phyloP scores from a whole-genome alignment of 2,113 vertebrate species.

The Dromaius novaehollandiae region DNA sequence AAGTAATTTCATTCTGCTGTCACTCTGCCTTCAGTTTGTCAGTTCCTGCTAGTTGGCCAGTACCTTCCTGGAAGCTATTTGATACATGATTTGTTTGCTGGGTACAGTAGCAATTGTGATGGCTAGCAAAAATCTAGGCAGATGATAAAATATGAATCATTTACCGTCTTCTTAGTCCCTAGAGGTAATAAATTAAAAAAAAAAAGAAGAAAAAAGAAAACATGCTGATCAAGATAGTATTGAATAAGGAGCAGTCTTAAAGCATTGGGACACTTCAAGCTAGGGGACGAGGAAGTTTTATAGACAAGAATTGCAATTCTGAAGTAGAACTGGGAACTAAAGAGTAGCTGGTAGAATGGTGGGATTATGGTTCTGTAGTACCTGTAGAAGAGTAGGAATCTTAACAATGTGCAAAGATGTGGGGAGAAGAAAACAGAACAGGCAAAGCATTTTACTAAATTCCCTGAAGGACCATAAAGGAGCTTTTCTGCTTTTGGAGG shows the following conservation, averaged over 20 bases:
- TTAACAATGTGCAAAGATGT: neutral
- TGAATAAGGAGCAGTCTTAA: too few species aligned
- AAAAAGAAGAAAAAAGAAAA: too few species aligned
- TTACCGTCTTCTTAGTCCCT: neutral
- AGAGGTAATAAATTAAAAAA: neutral
- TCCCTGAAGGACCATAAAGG: neutral
- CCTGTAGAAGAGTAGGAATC: neutral
- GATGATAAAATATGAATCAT: neutral
- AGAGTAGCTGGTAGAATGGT: neutral
- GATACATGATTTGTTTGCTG: neutral
- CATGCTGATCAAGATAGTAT: too few species aligned
- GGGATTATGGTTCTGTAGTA: neutral
- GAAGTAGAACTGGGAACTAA: neutral
- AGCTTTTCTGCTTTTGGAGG: neutral
- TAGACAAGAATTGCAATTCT: neutral
- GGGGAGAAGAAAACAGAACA: neutral
- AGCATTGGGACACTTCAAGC: neutral
- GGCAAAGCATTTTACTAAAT: neutral
- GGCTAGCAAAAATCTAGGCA: neutral
- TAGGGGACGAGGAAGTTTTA: neutral
- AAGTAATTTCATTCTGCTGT: neutral
- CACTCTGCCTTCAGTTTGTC: neutral
- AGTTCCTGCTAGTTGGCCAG: neutral
- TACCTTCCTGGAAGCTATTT: neutral
- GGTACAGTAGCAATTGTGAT: neutral